Conservation (phyloP, 1,140 invertebrate species). For the Scaptomyza pallida region DNA sequence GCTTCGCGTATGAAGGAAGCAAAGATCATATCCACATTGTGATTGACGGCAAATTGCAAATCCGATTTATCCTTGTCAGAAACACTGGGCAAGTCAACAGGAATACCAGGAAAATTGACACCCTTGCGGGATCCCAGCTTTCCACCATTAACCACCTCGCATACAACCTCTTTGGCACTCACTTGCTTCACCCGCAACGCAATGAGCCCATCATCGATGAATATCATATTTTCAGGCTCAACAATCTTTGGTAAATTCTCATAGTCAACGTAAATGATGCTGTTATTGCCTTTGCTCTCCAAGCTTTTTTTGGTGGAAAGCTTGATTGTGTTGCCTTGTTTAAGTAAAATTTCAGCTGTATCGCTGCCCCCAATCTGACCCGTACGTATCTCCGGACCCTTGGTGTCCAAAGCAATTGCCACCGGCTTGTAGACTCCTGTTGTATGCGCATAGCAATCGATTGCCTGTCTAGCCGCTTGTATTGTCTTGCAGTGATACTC, state of each 20-base stretch:
- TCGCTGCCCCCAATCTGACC: slow-evolving; percentile 91
- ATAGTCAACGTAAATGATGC: slow-evolving; percentile 91
- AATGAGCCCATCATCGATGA: slow-evolving; percentile 98
- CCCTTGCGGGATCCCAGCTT: slow-evolving; percentile 96
- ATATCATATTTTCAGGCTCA: slow-evolving; percentile 92
- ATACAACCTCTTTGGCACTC: slow-evolving; percentile 85
- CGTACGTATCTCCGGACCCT: slow-evolving; percentile 98
- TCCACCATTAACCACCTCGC: slow-evolving; percentile 97
- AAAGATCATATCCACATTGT: slow-evolving; percentile 98
- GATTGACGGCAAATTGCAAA: slow-evolving; percentile 95
- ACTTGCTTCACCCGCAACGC: slow-evolving; percentile 92
- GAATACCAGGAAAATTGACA: slow-evolving; percentile 96
- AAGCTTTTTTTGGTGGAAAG: slow-evolving; percentile 93
- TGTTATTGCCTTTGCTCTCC: slow-evolving; percentile 90
- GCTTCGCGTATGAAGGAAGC: slow-evolving; percentile 98
- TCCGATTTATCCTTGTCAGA: slow-evolving; percentile 98
- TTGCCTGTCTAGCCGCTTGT: slow-evolving; percentile 92
- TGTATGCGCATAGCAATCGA: slow-evolving; percentile 89
- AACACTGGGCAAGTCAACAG: slow-evolving; percentile 97
- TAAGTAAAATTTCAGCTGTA: slow-evolving; percentile 93
- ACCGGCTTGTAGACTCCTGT: slow-evolving; percentile 66
- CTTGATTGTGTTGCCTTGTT: slow-evolving; percentile 90
- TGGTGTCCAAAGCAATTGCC: slow-evolving; percentile 97
- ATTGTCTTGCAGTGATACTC: slow-evolving; percentile 97
- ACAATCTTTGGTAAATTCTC: slow-evolving; percentile 97